Evolutionary conservation across 2,113 vertebrate species (phyloP).

Genomic region (Oxyruncus cristatus): DNA sequence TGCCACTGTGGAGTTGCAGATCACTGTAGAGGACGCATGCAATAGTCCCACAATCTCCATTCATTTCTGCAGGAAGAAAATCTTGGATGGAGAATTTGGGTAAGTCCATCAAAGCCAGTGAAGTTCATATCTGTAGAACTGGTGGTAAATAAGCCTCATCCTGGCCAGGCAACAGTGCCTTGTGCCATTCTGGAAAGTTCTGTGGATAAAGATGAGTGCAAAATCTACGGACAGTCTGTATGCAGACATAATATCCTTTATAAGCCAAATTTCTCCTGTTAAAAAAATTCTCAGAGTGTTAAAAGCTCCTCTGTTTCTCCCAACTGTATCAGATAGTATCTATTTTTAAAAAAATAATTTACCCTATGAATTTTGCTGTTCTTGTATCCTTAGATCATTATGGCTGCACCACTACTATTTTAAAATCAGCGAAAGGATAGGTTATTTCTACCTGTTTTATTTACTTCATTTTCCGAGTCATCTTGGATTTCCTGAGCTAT

Average conservation of each 20-base stretch:
- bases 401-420: background rate
- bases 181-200: background rate
- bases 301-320: background rate
- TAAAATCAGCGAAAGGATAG: background rate
- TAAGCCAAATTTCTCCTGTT: background rate
- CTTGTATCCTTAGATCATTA: background rate
- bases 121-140: background rate
- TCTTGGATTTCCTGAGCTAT: background rate
- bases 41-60: background rate
- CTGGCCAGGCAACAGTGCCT: background rate
- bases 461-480: background rate
- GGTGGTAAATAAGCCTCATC: background rate
- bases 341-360: background rate
- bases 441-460: background rate
- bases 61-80: background rate
- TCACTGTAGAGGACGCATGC: fast-evolving
- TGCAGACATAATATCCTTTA: background rate
- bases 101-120: background rate
- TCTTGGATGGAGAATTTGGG: background rate
- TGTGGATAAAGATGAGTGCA: background rate
- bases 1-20: background rate
- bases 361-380: background rate
- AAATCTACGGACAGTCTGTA: background rate
- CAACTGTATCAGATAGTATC: background rate
- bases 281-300: background rate